Evolutionary conservation across 2,113 vertebrate genomes (phyloP), one percentile per base, ranked within the genome.

Genomic region (Vidua macroura): DNA sequence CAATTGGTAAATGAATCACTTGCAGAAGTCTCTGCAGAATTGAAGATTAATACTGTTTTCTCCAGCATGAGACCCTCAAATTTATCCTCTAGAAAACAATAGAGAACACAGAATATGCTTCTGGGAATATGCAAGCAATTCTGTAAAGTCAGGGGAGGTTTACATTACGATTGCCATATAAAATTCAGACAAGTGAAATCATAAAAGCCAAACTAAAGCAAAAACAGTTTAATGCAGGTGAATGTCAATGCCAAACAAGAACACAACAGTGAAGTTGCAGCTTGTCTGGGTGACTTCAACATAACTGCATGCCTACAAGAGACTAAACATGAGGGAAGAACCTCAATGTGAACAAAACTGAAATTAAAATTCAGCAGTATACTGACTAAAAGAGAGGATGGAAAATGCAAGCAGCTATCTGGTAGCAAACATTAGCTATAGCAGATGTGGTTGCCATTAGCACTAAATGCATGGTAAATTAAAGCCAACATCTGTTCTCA

Each of bases 41-140:
- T 82, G 73, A 95, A 92, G 83, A 94, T 94, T 93, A 93, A 94
- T 93, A 83, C 53, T 79, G 72, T 90, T 86, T 95, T 93, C 79
- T 73, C n/a, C 64, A 83, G 73, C 41, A 64, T n/a, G 14, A 95
- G 85, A 90, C 90, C 88, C 60, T 86, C 44, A 94, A 79, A 96
- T 93, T 87, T 77, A 94, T 95, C 74, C 52, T 92, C 75, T 78
- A 56, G 60, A 94, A 92, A 64, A n/a, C 64, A 86, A 35, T 0
- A 66, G 55, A 88, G 84, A 93, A 91, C 55, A 88, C 51, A 60
- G 64, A 81, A 33, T 74, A 37, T 10, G 4, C 84, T 93, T 82
- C 48, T 69, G 90, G 90, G 77, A 91, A 96, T 86, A 89, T 55
- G 55, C 41, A 94, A 93, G 78, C 64, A 88, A 79, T 82, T 88